Conservation (phyloP, 2,888 invertebrate species). For the Oxystoma pomonae region DNA sequence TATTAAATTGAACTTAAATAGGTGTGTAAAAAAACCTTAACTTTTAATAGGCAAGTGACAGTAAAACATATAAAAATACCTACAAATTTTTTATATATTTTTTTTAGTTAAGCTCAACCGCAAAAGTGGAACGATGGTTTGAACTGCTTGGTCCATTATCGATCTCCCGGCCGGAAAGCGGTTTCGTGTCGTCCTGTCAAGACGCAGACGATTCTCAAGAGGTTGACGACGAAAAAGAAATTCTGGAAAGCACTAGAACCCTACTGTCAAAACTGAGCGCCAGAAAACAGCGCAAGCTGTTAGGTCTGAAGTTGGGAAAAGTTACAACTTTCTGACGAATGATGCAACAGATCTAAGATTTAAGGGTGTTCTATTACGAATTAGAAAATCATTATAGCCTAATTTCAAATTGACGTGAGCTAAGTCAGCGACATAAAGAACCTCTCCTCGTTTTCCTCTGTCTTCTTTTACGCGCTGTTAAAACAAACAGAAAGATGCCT, state of each 20-base stretch:
- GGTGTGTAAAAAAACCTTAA: too few relatives aligned
- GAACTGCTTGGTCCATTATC: conserved; percentile 63
- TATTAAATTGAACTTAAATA: too few relatives aligned
- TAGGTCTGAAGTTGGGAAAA: conserved; percentile 66
- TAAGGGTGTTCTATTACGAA: neutral
- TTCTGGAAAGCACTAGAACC: conserved; percentile 63
- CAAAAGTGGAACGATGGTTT: conserved; percentile 80
- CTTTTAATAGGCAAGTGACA: too few relatives aligned
- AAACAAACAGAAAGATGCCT: too few relatives aligned
- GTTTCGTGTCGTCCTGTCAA: conserved; percentile 66
- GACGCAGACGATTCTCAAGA: conserved; percentile 50
- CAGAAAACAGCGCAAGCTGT: conserved; percentile 65
- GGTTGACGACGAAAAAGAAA: conserved; percentile 56
- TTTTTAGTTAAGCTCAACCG: conserved; percentile 66
- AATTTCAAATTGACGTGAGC: too few relatives aligned
- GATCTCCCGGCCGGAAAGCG: conserved; percentile 71
- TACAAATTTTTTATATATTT: conserved; percentile 6
- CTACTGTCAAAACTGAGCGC: conserved; percentile 66
- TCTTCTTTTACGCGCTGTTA: too few relatives aligned
- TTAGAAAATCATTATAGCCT: too few relatives aligned
- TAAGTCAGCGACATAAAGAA: too few relatives aligned
- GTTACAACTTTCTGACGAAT: conserved; percentile 63
- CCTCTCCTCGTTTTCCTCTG: too few relatives aligned
- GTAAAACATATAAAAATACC: too few relatives aligned
- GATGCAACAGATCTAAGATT: neutral